Evolutionary conservation across 2,113 vertebrate species (phyloP), one percentile per base, ranked within the genome.

Genomic region (Callopanchax toddi): DNA sequence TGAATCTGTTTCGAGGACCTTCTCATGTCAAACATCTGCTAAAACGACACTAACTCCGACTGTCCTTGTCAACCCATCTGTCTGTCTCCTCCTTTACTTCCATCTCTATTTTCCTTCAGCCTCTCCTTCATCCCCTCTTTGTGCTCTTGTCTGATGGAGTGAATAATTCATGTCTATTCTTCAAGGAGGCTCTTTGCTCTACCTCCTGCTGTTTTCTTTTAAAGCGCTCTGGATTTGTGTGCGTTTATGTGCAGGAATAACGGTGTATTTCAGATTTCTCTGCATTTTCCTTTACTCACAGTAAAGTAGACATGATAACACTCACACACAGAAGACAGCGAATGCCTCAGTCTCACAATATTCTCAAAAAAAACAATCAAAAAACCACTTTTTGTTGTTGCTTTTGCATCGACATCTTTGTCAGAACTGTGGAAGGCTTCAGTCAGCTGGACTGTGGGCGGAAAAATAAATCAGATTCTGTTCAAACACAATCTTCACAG

Each of bases 131-230:
- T 50, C 60, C 70, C 16, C 52, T 71, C 23, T 60, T 63, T 54
- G 43, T 78, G 63, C 57, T 71, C 59, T 82, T 78, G 64, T 85
- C 73, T 78, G 74, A 82, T 76, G 51, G 57, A 78, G 71, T 90
- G 82, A 87, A 89, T 90, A 72, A 89, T 90, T 90, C 77, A 90
- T 86, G 75, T 60, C 60, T 74, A 63, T 80, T 81, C 72, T 86
- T 85, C 74, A 82, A 85, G 85, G 66, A 83, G 73, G 56, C 67
- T 82, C 82, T 86, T 83, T 83, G 82, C 80, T 82, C 76, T 65
- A 60, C 66, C 72, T 58, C 57, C 51, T 37, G 32, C 56, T 78
- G 70, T 79, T 76, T 82, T 83, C 76, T 61, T 71, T 76, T 72
- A 57, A 76, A 81, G 72, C 82, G 78, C 78, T 80, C 34, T 20